Conservation (phyloP, 1,140 invertebrate genomes). For the Drosophila arizonae region DNA sequence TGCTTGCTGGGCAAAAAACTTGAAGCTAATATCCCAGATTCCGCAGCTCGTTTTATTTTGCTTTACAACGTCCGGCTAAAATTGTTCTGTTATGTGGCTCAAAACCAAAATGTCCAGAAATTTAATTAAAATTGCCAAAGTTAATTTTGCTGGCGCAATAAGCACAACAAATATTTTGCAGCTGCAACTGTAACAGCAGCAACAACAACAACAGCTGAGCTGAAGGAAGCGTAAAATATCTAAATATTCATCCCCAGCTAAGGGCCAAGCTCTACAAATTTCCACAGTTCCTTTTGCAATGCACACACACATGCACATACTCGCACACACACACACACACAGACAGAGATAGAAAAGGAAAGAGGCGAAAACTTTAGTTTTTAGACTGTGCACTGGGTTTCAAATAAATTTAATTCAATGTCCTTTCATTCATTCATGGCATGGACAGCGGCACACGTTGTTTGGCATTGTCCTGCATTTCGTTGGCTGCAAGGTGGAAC, state of each 20-base stretch:
- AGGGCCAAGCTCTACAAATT: slow-evolving; percentile 41
- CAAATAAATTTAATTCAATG: slow-evolving; percentile 81
- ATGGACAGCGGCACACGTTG: slow-evolving; percentile 50
- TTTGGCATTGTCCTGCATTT: slow-evolving; percentile 55
- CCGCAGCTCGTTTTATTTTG: slow-evolving; percentile 16
- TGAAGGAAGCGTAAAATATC: slow-evolving; percentile 58
- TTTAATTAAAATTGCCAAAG: slow-evolving; percentile 77
- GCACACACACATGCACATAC: not conserved
- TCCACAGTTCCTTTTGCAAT: slow-evolving; percentile 23
- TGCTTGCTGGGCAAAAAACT: not conserved
- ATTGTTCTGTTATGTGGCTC: slow-evolving; percentile 57
- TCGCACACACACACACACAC: not conserved
- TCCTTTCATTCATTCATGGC: slow-evolving; percentile 76
- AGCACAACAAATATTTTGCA: slow-evolving; percentile 30
- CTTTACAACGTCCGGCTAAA: slow-evolving; percentile 31
- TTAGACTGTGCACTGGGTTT: slow-evolving; percentile 67
- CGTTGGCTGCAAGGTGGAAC: slow-evolving; percentile 54
- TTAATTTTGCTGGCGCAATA: slow-evolving; percentile 58
- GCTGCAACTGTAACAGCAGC: slow-evolving; percentile 20
- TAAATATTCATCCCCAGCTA: slow-evolving; percentile 50
- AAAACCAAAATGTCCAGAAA: slow-evolving; percentile 62
- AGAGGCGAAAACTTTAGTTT: slow-evolving; percentile 68
- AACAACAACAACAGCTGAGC: slow-evolving; percentile 17
- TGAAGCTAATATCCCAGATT: slow-evolving; percentile 31
- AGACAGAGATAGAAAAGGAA: not conserved